Base-by-base conservation (phyloP, 2,888 invertebrate species). In the Dasysyrphus albostriatus region DNA sequence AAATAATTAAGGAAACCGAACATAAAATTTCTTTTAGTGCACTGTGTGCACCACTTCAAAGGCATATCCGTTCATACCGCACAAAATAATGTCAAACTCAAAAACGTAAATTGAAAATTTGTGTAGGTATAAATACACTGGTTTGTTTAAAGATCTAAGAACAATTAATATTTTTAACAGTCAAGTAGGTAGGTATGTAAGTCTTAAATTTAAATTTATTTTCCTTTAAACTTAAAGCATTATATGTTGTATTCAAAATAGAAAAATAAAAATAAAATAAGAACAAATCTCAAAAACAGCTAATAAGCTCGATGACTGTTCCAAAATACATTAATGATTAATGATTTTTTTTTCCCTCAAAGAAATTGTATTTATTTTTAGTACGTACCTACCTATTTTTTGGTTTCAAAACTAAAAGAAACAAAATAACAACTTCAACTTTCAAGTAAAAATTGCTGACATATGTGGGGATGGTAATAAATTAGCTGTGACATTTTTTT, bases 261-360 rank as follows among this genome's bases (percentile, higher is more conserved):
- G 67, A 65, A 67, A 65, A 44, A 65, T 47, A 37, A 49, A 49
- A 44, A 65, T 2, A 65, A 65, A 65, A 34, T 16, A 47, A 49
- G 16, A 39, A 16, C n/a, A 47, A 74, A 19, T 67, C 39, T 59
- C 16, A n/a, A 69, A 73, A 70, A 63, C 74, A 67, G 39, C 83
- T 74, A 78, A 78, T 74, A 73, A 75, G 83, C 75, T 72, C 29
- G 79, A 72, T 84, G 83, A 79, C 74, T 83, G 34, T 59, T 75
- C 58, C 79, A 79, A 79, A 75, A 83, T 63, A 65, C 51, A 16
- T 67, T 12, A 56, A 75, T 79, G 79, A 79, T 84, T 79, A 75
- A 79, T 84, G 51, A 29, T 51, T 72, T 79, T 70, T 56, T 47
- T 34, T 44, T 37, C 49, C 19, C 3, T 5, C n/a, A 24, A 78